phyloP scores from a whole-genome alignment of 2,113 vertebrate species.

The Pterocles gutturalis region DNA sequence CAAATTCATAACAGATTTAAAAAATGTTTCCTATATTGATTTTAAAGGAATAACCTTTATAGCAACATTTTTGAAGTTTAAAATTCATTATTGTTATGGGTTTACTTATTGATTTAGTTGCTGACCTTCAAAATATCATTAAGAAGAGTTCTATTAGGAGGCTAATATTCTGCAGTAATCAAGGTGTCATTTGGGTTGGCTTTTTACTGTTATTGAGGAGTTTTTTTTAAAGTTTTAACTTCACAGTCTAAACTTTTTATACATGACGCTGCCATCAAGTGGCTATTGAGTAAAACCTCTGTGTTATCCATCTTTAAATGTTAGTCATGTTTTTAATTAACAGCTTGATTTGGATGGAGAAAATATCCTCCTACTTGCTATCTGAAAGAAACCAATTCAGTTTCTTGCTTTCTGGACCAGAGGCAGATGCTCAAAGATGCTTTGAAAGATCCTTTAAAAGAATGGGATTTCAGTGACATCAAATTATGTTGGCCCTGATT shows the following conservation, averaged over 20 bases:
- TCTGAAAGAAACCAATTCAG: neutral
- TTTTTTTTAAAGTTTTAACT: neutral
- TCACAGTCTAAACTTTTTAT: neutral
- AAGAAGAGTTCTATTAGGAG: neutral
- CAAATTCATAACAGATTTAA: neutral
- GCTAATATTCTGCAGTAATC: neutral
- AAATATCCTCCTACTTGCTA: neutral
- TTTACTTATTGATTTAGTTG: constrained; percentile 15
- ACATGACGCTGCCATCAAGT: constrained; percentile 52
- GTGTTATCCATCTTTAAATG: neutral
- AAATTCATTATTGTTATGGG: neutral
- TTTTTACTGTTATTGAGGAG: neutral
- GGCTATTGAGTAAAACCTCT: constrained; percentile 23
- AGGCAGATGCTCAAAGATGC: neutral
- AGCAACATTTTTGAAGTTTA: neutral
- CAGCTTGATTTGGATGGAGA: neutral
- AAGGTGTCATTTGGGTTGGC: neutral
- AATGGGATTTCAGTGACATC: neutral
- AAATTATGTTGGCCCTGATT: neutral
- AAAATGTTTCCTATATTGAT: constrained; percentile 5
- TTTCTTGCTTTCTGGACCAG: neutral
- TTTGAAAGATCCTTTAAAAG: neutral
- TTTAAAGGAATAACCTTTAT: constrained; percentile 24
- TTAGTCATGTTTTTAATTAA: neutral
- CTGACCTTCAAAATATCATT: constrained; percentile 41